Conservation (phyloP, 2,888 invertebrate species). For the Hypsopygia costalis region DNA sequence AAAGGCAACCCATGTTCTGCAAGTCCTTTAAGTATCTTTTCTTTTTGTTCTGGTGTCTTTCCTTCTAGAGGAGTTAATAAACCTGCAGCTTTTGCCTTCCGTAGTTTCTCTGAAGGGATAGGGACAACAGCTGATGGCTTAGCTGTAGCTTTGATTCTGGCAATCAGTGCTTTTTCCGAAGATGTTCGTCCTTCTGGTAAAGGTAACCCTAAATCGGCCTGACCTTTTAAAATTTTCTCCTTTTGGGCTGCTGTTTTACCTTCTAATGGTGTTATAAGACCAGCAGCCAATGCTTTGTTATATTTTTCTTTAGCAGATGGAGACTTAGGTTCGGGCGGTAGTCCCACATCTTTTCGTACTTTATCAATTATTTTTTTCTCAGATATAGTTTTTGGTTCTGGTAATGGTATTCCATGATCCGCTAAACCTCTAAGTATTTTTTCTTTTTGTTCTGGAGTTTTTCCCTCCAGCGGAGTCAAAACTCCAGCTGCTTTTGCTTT, state of each 20-base stretch:
- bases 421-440: constrained; percentile 38
- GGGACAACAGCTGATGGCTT: constrained; percentile 5
- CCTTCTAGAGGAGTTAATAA: constrained; percentile 4
- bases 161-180: constrained; percentile 24
- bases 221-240: constrained; percentile 1
- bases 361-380: no score
- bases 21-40: constrained; percentile 13
- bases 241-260: no score
- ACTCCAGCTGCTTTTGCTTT: constrained; percentile 40
- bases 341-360: no score
- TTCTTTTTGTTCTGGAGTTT: constrained; percentile 35
- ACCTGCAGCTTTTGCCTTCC: constrained; percentile 6
- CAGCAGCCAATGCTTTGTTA: no score
- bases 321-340: no score
- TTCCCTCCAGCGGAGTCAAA: constrained; percentile 39
- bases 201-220: constrained; percentile 7
- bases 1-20: constrained; percentile 14
- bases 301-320: no score
- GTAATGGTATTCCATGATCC: constrained; percentile 39
- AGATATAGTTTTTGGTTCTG: constrained; percentile 42
- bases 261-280: no score
- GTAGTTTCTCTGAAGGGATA: constrained; percentile 4
- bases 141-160: constrained; percentile 13
- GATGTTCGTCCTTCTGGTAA: constrained; percentile 20
- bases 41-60: constrained; percentile 12